Conservation (phyloP, 2,797 vertebrate species). For the Sphenodon punctatus region DNA sequence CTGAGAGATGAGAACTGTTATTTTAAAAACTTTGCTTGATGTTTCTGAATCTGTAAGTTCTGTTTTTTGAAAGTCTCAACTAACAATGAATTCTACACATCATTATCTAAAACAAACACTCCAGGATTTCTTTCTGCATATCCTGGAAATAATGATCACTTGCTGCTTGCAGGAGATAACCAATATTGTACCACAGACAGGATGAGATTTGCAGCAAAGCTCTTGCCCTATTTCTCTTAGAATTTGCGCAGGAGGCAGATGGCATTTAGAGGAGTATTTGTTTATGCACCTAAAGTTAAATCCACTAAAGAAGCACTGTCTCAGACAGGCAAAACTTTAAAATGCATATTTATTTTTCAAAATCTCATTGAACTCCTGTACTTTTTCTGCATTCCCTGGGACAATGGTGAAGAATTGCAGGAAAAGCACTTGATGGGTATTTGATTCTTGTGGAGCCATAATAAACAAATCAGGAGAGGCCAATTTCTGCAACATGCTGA, state of each 20-base stretch:
- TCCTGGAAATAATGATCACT: slow-evolving; percentile 61
- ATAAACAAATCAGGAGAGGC: background rate
- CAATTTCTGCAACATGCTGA: background rate
- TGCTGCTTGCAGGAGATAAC: slow-evolving; percentile 52
- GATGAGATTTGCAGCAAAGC: background rate
- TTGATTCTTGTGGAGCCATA: background rate
- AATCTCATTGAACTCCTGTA: slow-evolving; percentile 58
- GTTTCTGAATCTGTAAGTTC: slow-evolving; percentile 56
- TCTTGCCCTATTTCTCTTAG: slow-evolving; percentile 3
- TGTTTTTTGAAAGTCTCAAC: slow-evolving; percentile 48
- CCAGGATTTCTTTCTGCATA: slow-evolving; percentile 54
- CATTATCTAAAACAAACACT: slow-evolving; percentile 64
- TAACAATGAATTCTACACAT: slow-evolving; percentile 42
- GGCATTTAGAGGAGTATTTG: slow-evolving; percentile 44
- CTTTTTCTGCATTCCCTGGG: slow-evolving; percentile 16
- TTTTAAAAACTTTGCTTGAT: slow-evolving; percentile 38
- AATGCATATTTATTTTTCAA: slow-evolving; percentile 48
- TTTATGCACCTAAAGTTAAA: slow-evolving; percentile 42
- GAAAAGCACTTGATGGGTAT: background rate
- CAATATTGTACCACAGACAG: slow-evolving; percentile 43
- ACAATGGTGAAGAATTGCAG: slow-evolving; percentile 7
- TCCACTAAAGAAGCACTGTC: slow-evolving; percentile 42
- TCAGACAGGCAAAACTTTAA: slow-evolving; percentile 6
- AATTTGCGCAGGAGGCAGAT: slow-evolving; percentile 47
- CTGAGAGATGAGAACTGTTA: slow-evolving; percentile 32